A percentile compares a stretch with the other conserved stretches of the same genome.
phyloP scores from a whole-genome alignment of 2,888 invertebrate species.

The Sabatieria punctata region DNA sequence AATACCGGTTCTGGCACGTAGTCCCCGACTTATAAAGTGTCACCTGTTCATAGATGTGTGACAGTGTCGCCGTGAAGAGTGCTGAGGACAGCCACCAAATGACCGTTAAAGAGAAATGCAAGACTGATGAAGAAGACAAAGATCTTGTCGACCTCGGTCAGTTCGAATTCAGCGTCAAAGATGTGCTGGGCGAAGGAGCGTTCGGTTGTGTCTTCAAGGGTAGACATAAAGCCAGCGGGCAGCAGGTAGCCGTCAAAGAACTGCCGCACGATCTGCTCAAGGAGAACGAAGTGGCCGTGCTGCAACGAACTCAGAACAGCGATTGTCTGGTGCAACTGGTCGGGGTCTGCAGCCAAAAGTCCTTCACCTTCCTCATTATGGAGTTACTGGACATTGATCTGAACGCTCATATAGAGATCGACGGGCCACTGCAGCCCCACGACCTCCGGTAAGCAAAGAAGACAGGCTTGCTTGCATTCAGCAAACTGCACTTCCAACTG shows the following conservation, averaged over 20 bases:
- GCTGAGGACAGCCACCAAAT: too few species aligned
- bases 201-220: background rate
- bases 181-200: constrained; percentile 3
- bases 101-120: too few species aligned
- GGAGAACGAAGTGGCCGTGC: background rate
- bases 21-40: too few species aligned
- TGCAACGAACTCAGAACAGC: background rate
- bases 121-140: too few species aligned
- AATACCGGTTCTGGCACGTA: too few species aligned
- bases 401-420: background rate
- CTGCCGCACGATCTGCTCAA: background rate
- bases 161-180: too few species aligned
- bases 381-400: constrained; percentile 1
- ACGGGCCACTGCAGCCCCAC: background rate
- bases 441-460: too few species aligned
- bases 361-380: constrained; percentile 2
- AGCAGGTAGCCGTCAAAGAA: background rate
- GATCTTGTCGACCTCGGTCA: too few species aligned
- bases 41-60: too few species aligned
- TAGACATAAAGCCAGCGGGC: background rate
- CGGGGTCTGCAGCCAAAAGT: background rate
- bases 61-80: too few species aligned
- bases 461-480: too few species aligned
- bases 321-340: background rate
- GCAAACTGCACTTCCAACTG: background rate